A percentile compares a stretch with the other conserved stretches of the same genome.
Evolutionary conservation across 2,888 invertebrate species (phyloP).

Genomic region (Odontomyia ornata): DNA sequence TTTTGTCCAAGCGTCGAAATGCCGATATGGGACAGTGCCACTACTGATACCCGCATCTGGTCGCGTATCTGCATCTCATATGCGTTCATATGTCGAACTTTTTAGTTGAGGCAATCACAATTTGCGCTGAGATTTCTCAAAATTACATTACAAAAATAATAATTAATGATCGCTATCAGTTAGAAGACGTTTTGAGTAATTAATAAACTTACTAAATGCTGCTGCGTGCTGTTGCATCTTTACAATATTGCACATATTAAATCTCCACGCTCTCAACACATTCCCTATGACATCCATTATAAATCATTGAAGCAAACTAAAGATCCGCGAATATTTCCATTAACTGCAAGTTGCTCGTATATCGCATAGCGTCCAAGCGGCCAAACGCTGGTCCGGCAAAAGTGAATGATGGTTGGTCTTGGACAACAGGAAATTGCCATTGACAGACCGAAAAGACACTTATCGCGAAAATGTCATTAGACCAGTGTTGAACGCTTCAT

Average conservation of each 20-base stretch:
- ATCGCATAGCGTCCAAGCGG: too few species aligned
- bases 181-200: slow-evolving; percentile 23
- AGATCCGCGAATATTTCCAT: not conserved
- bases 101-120: not conserved
- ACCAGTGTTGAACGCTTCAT: slow-evolving; percentile 40
- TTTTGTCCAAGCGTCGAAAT: not conserved
- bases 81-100: not conserved
- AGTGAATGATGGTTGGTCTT: slow-evolving; percentile 29
- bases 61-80: too few species aligned
- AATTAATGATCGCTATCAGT: slow-evolving; percentile 35
- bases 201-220: slow-evolving; percentile 30
- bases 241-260: slow-evolving; percentile 31
- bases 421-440: slow-evolving; percentile 37
- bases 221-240: not conserved
- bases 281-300: slow-evolving; percentile 22
- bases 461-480: slow-evolving; percentile 39
- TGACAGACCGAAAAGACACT: slow-evolving; percentile 40
- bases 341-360: too few species aligned
- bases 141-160: slow-evolving; percentile 15
- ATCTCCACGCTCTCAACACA: slow-evolving; percentile 25
- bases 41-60: slow-evolving; percentile 19
- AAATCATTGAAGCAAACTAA: slow-evolving; percentile 1
- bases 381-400: not conserved
- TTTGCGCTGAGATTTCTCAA: slow-evolving; percentile 11
- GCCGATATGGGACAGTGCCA: slow-evolving; percentile 16